These are phyloP conservation scores for Rhineura floridana DNA, from an alignment of 2,113 vertebrate genomes.

Conservation along the genomic window DNA sequence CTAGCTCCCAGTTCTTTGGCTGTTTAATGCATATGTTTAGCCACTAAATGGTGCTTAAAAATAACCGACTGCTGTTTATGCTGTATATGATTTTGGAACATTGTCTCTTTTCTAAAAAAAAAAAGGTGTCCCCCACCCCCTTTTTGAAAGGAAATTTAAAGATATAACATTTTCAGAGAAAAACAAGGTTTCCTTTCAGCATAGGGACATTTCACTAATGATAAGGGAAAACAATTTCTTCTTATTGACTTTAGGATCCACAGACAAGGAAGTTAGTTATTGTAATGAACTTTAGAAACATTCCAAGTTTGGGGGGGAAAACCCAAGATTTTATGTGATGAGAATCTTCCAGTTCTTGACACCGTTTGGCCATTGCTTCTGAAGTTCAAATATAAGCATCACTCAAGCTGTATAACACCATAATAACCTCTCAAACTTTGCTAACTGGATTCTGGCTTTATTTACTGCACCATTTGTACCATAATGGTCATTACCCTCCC, in stretches of 20 bases:
- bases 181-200: slow-evolving; percentile 42
- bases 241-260: slow-evolving; percentile 43
- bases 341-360: slow-evolving; percentile 18
- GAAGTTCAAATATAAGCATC: neutral
- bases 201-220: slow-evolving; percentile 48
- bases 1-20: slow-evolving; percentile 21
- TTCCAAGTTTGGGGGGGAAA: slow-evolving; percentile 34
- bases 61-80: slow-evolving; percentile 17
- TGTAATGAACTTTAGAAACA: slow-evolving; percentile 45
- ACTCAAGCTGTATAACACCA: accelerated
- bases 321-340: slow-evolving; percentile 11
- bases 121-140: too few relatives aligned
- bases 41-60: slow-evolving; percentile 51
- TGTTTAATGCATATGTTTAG: slow-evolving; percentile 48
- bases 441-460: neutral
- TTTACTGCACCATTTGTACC: neutral
- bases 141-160: slow-evolving; percentile 51
- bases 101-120: slow-evolving; percentile 53
- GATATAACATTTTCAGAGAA: slow-evolving; percentile 54
- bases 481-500: neutral
- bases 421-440: neutral
- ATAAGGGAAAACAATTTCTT: slow-evolving; percentile 52
- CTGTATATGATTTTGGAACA: too few relatives aligned
- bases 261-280: slow-evolving; percentile 54
- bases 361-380: slow-evolving; percentile 16